These are phyloP conservation scores for Eupithecia subumbrata DNA, from an alignment of 2,888 invertebrate genomes.

Conservation along the genomic window DNA sequence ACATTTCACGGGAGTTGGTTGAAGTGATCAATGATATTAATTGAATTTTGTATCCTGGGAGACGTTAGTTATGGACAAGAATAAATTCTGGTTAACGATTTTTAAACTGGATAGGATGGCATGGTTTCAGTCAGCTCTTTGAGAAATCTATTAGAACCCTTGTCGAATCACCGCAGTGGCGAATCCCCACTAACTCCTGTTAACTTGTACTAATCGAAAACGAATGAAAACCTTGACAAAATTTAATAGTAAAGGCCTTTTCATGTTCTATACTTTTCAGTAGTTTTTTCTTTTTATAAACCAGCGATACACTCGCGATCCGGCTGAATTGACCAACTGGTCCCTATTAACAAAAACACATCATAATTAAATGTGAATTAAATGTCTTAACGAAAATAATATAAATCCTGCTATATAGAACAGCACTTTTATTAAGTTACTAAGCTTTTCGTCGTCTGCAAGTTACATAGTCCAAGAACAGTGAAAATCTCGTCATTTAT, in stretches of 20 bases:
- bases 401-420: too few relatives aligned
- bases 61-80: not conserved
- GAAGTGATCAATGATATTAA: slow-evolving; percentile 39
- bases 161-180: too few relatives aligned
- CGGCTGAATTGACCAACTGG: not conserved
- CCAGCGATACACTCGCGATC: not conserved
- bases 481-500: slow-evolving; percentile 22
- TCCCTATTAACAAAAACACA: not conserved
- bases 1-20: slow-evolving; percentile 28
- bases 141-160: too few relatives aligned
- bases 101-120: not conserved
- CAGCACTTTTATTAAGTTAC: too few relatives aligned
- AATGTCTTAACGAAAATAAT: too few relatives aligned
- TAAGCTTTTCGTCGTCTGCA: not conserved
- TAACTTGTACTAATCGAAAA: not conserved
- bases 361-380: not conserved
- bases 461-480: not conserved
- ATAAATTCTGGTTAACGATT: not conserved
- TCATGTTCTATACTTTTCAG: too few relatives aligned
- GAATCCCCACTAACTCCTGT: too few relatives aligned
- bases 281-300: too few relatives aligned
- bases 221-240: not conserved
- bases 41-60: slow-evolving; percentile 25
- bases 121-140: too few relatives aligned
- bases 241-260: not conserved